Base-by-base conservation (phyloP, 2,113 vertebrate genomes). In the Argyrosomus japonicus region DNA sequence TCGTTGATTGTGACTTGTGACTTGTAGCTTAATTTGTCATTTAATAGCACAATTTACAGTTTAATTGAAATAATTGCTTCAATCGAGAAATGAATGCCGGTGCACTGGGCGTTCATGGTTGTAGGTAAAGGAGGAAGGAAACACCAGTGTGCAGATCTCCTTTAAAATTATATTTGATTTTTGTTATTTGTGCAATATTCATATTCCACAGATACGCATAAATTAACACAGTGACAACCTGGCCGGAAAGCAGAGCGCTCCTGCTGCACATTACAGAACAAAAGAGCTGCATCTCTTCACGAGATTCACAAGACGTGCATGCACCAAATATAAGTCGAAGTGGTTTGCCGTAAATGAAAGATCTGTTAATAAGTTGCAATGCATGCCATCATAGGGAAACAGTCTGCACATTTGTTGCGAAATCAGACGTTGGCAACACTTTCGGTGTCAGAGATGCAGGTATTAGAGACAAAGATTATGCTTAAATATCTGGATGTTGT, bases 221-320 rank as follows among this genome's bases (percentile, higher is more conserved):
- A 5, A 72, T 72, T 5, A 29, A 72, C n/a, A 7, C 12, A 51
- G n/a, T 64, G 61, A 62, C 48, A 89, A 21, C 13, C 54, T 73
- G 77, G 27, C 5, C 25, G 1, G 57, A 17, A 40, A 48, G 70
- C 10, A 47, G 43, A 21, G 69, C 23, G 75, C n/a, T 4, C 3
- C 23, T 60, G 29, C 58, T 67, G 47, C 79, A 61, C 71, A 50
- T 54, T 23, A 51, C 70, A 75, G 12, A 70, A 82, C 57, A 78
- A 70, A 60, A 77, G 56, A 70, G 68, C 27, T 23, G 68, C 62
- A 2, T 50, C 15, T 56, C 40, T 65, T 21, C 29, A 43, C 19
- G 18, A 2, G 40, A 47, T 57, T 75, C 47, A 54, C 47, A 14
- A 51, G 45, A 56, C 68, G 23, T 14, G 19, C 43, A 53, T 21